A percentile compares a stretch with the other conserved stretches of the same genome.
Conservation (phyloP, 2,113 vertebrate genomes). For the Oceanites oceanicus region DNA sequence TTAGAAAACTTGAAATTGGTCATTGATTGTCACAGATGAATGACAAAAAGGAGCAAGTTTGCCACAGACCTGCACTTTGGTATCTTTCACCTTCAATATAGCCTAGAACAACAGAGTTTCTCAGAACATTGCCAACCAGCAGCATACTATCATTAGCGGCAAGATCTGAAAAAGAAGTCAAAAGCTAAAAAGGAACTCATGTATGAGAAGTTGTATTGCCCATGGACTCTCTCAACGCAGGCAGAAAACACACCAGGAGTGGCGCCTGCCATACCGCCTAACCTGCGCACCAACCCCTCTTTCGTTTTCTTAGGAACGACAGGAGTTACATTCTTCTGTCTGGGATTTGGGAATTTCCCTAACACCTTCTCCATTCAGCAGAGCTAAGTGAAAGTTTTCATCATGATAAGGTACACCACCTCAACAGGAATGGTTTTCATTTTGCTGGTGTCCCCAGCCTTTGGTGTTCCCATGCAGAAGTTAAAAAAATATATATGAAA, state of each 20-base stretch:
- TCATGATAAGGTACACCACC: fast-evolving
- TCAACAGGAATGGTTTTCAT: background rate
- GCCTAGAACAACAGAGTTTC: background rate
- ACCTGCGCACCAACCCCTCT: background rate
- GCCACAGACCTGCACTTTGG: background rate
- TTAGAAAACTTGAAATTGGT: background rate
- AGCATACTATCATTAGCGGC: background rate
- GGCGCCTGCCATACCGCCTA: fast-evolving
- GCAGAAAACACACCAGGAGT: background rate
- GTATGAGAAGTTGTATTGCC: fast-evolving
- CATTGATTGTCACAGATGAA: background rate
- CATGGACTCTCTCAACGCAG: fast-evolving
- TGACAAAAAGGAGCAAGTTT: background rate
- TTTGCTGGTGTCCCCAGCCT: background rate
- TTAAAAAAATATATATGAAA: background rate
- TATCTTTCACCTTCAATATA: background rate
- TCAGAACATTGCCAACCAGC: background rate
- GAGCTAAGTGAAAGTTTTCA: background rate
- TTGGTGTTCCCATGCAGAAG: background rate
- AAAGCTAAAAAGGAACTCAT: background rate
- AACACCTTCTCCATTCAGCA: background rate
- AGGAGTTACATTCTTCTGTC: background rate
- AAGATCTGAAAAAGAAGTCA: background rate
- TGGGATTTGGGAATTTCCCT: background rate
- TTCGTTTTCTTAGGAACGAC: background rate